Evolutionary conservation across 2,888 invertebrate species (phyloP).

Genomic region (Limenitis camilla): DNA sequence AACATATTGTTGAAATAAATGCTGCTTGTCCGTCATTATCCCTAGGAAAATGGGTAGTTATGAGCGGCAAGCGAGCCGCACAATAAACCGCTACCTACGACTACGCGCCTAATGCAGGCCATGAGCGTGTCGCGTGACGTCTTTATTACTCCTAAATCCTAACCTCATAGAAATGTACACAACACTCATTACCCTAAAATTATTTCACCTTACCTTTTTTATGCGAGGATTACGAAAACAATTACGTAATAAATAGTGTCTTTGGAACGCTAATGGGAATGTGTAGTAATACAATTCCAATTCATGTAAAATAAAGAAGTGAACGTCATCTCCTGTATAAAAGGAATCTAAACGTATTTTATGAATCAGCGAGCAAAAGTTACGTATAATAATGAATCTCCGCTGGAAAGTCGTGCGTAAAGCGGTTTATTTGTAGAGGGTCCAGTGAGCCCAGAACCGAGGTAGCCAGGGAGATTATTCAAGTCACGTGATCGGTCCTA

Average conservation of each 20-base stretch:
- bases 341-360: constrained; percentile 27
- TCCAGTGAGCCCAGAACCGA: constrained; percentile 52
- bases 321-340: constrained; percentile 7
- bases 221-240: background rate
- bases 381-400: constrained; percentile 69
- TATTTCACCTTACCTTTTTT: constrained; percentile 23
- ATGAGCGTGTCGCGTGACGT: constrained; percentile 43
- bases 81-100: constrained; percentile 56
- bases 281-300: too few species aligned
- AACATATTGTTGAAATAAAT: too few species aligned
- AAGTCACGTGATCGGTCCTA: constrained; percentile 71
- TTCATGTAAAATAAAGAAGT: background rate
- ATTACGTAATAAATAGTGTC: too few species aligned
- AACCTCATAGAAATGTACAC: constrained; percentile 29
- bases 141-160: constrained; percentile 47
- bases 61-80: constrained; percentile 56
- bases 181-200: constrained; percentile 13
- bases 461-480: constrained; percentile 59
- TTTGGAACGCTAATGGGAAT: too few species aligned
- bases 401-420: constrained; percentile 69
- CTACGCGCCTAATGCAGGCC: constrained; percentile 53
- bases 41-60: constrained; percentile 66
- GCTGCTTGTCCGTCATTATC: constrained; percentile 59
- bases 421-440: constrained; percentile 73
- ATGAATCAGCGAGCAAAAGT: constrained; percentile 54